Conservation (phyloP, 2,888 invertebrate genomes). For the Dryomyza anilis region DNA sequence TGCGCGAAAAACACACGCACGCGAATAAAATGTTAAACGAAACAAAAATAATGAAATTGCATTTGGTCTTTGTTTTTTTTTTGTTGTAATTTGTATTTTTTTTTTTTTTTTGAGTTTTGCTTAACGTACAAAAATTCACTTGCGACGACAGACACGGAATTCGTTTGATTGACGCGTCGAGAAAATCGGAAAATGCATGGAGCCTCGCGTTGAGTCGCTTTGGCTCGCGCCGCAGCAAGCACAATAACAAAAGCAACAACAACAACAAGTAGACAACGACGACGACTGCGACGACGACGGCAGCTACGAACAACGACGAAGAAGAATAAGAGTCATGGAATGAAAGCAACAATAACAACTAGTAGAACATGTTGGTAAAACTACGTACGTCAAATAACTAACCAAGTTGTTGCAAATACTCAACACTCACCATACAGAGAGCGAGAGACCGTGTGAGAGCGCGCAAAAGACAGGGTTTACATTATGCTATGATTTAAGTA, state of each 20-base stretch:
- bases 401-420: background rate
- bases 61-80: slow-evolving; percentile 14
- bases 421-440: too few species aligned
- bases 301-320: background rate
- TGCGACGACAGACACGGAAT: slow-evolving; percentile 46
- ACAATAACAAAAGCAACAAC: slow-evolving; percentile 6
- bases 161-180: slow-evolving; percentile 49
- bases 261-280: slow-evolving; percentile 12
- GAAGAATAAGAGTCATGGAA: slow-evolving; percentile 1
- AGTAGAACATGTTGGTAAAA: slow-evolving; percentile 13
- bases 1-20: background rate
- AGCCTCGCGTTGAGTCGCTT: slow-evolving; percentile 27
- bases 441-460: too few species aligned
- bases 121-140: slow-evolving; percentile 34
- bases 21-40: background rate
- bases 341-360: slow-evolving; percentile 8
- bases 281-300: background rate
- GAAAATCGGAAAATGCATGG: slow-evolving; percentile 47
- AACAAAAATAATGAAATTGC: background rate
- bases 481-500: too few species aligned
- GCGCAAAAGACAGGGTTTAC: too few species aligned
- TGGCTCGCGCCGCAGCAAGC: background rate
- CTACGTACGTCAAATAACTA: background rate
- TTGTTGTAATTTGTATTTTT: background rate
- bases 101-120: too few species aligned